A percentile compares a stretch with the other conserved stretches of the same genome.
These are phyloP conservation scores for Leptopilina boulardi DNA, from an alignment of 1,140 invertebrate genomes.

Conservation along the genomic window DNA sequence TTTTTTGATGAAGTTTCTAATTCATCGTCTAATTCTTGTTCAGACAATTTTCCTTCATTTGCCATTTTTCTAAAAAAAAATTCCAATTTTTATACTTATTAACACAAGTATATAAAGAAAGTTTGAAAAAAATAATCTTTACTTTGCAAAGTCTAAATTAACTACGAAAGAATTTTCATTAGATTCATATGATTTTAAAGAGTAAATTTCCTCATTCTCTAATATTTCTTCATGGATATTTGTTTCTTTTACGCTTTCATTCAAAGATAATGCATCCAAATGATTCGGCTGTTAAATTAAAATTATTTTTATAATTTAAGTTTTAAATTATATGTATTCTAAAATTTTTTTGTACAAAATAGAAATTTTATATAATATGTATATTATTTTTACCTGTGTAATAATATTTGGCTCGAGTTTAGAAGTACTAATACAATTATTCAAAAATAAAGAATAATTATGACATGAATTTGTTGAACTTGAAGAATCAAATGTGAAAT, in stretches of 20 bases:
- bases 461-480: slow-evolving; percentile 30
- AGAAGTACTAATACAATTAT: background rate
- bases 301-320: background rate
- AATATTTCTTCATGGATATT: background rate
- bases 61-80: slow-evolving; percentile 19
- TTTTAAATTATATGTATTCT: background rate
- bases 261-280: background rate
- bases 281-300: background rate
- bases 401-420: slow-evolving; percentile 5
- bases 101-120: background rate
- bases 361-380: too few relatives aligned
- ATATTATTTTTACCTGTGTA: background rate
- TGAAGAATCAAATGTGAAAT: slow-evolving; percentile 29
- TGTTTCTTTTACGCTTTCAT: slow-evolving; percentile 2
- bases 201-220: background rate
- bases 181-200: background rate
- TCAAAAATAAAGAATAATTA: slow-evolving; percentile 13
- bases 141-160: background rate
- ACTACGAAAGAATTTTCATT: background rate
- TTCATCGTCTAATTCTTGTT: background rate
- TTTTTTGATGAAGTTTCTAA: background rate
- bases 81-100: background rate
- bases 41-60: background rate
- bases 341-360: too few relatives aligned
- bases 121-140: background rate